Evolutionary conservation across 2,888 invertebrate species (phyloP).

Genomic region (Disparrhopalites patrizii): DNA sequence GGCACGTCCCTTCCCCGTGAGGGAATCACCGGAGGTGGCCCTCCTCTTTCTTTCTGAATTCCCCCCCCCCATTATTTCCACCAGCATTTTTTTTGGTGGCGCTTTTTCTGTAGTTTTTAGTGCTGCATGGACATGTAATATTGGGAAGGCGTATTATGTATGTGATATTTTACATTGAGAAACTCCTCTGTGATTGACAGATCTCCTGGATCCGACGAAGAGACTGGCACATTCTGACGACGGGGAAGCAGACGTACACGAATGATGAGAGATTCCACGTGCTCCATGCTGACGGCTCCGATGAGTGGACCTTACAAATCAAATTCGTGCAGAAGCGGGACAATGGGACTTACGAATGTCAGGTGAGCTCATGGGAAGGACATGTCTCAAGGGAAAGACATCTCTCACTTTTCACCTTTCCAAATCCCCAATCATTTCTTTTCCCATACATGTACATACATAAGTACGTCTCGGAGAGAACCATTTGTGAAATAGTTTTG

Average conservation of each 20-base stretch:
- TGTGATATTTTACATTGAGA: neutral
- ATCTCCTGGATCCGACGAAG: slow-evolving; percentile 87
- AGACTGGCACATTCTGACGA: slow-evolving; percentile 90
- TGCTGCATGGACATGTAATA: no score
- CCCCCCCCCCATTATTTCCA: no score
- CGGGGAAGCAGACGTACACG: slow-evolving; percentile 83
- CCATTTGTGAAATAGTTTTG: no score
- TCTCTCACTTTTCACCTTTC: no score
- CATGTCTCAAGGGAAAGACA: no score
- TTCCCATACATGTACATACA: neutral
- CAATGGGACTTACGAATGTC: slow-evolving; percentile 90
- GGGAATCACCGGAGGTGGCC: no score
- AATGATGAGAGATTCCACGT: slow-evolving; percentile 73
- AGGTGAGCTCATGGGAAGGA: slow-evolving; percentile 67
- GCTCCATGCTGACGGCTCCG: slow-evolving; percentile 79
- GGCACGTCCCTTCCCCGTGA: no score
- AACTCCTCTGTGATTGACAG: slow-evolving; percentile 54
- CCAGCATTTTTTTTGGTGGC: no score
- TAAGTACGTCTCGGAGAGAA: no score
- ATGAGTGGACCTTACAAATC: slow-evolving; percentile 91
- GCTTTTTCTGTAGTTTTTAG: no score
- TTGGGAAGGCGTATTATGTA: no score
- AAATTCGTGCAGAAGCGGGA: slow-evolving; percentile 90
- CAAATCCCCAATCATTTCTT: neutral
- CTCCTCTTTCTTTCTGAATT: no score